Evolutionary conservation across 1,140 invertebrate genomes (phyloP), one percentile per base, ranked within the genome.

Genomic region (Lordiphosa collinella): DNA sequence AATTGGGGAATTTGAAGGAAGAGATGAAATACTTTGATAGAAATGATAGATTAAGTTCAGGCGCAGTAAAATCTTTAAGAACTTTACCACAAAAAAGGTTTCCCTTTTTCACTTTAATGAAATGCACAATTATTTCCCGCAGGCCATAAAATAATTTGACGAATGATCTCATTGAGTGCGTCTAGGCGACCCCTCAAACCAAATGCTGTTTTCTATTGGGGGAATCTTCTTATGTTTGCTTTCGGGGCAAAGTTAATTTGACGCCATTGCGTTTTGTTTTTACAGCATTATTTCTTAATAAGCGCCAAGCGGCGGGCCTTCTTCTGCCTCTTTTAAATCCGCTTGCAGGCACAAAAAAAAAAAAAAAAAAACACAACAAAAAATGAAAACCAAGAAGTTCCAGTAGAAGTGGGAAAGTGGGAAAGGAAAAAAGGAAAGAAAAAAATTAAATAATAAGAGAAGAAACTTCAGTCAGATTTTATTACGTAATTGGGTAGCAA

Each of bases 401-500:
- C 11, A 13, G 13, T 18, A 25, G 12, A 35, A 29, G 18, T 18
- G 18, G 18, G 18, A 18, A 25, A 32, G n/a, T n/a, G 9, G 2
- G 44, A 36, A 41, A 29, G n/a, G 12, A 41, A 41, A 35, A 41
- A 49, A 37, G 67, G 61, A 57, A 53, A 71, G 82, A 66, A 76
- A 82, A 73, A 82, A 82, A 82, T 82, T 82, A 82, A 84, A 84
- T 84, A 84, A 84, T 78, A 84, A 84, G 79, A 73, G 78, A 51
- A 84, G 63, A 59, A 84, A 84, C 78, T 84, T 84, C 79, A 84
- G 78, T 84, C 73, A 78, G 78, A 84, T 84, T 84, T 84, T 78
- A 84, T 84, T 84, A 84, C 78, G 79, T 84, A 84, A 84, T 84
- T 84, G 79, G 78, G 78, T 84, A 84, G 78, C 78, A 84, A 84